These are phyloP conservation scores for Verasper variegatus DNA, from an alignment of 2,113 vertebrate species.

Conservation along the genomic window DNA sequence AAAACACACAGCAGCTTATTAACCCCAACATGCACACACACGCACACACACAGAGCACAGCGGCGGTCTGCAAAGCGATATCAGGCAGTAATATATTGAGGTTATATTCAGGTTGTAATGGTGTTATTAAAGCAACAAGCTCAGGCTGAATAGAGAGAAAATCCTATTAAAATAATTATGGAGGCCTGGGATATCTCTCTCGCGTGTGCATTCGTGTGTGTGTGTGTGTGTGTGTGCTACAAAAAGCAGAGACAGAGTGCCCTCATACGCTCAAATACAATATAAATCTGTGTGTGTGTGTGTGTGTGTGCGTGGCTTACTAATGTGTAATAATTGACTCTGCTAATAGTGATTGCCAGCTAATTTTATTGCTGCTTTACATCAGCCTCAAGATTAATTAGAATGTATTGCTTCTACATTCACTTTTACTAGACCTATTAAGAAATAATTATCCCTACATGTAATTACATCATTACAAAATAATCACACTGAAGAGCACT, in stretches of 20 bases:
- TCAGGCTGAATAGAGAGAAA: conserved; percentile 76
- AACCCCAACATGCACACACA: conserved; percentile 78
- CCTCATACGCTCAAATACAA: conserved; percentile 14
- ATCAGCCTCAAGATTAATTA: conserved; percentile 91
- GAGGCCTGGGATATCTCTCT: conserved; percentile 45
- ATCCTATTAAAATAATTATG: conserved; percentile 82
- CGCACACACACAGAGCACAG: conserved; percentile 48
- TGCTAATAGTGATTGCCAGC: conserved; percentile 98
- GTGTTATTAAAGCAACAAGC: conserved; percentile 81
- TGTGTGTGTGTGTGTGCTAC: conserved; percentile 30
- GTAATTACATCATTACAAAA: conserved; percentile 44
- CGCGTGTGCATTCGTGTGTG: conserved; percentile 27
- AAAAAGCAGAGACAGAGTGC: not conserved
- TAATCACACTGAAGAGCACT: conserved; percentile 12
- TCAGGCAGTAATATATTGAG: conserved; percentile 76
- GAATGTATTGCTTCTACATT: conserved; percentile 89
- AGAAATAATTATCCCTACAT: conserved; percentile 69
- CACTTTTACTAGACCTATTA: conserved; percentile 44
- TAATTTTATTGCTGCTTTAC: conserved; percentile 97
- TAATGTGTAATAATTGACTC: conserved; percentile 97
- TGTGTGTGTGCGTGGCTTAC: conserved; percentile 66
- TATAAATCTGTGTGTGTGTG: conserved; percentile 43
- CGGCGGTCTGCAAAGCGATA: conserved; percentile 57
- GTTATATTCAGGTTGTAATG: conserved; percentile 81
- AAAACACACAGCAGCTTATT: conserved; percentile 82